These are phyloP conservation scores for Paradisaea rubra DNA, from an alignment of 2,113 vertebrate genomes.

Conservation along the genomic window DNA sequence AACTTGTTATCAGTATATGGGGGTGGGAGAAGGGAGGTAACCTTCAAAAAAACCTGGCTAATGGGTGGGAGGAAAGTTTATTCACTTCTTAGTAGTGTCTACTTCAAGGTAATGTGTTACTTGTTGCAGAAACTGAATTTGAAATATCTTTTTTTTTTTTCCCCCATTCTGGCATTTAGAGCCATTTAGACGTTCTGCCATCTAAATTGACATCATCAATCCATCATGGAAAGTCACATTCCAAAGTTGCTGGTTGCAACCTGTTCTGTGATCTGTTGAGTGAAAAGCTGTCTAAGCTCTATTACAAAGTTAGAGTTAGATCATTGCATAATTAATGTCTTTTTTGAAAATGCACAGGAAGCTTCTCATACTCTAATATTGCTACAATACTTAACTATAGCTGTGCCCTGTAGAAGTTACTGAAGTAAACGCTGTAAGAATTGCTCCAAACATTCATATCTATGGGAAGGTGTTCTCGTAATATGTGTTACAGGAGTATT, in stretches of 20 bases:
- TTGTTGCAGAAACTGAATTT: neutral
- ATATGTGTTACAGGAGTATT: neutral
- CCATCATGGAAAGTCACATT: neutral
- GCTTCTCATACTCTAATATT: neutral
- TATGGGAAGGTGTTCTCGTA: neutral
- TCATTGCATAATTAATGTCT: neutral
- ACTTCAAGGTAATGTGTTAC: neutral
- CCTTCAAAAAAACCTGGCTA: neutral
- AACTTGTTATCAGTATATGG: neutral
- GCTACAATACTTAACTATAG: neutral
- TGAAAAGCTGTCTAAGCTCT: neutral
- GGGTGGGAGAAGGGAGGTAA: neutral
- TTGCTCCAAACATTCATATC: neutral
- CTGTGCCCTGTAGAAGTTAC: neutral
- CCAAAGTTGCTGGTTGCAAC: neutral
- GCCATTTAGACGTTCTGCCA: neutral
- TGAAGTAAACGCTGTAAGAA: neutral
- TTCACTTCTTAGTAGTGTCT: neutral
- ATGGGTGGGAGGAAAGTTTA: neutral
- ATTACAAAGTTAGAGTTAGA: neutral
- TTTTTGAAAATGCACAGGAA: neutral
- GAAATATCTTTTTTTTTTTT: neutral
- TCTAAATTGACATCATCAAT: neutral
- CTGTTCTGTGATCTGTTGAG: neutral
- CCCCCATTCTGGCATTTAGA: neutral